These are phyloP conservation scores for Tachina grossa DNA, from an alignment of 2,888 invertebrate genomes.

Conservation along the genomic window DNA sequence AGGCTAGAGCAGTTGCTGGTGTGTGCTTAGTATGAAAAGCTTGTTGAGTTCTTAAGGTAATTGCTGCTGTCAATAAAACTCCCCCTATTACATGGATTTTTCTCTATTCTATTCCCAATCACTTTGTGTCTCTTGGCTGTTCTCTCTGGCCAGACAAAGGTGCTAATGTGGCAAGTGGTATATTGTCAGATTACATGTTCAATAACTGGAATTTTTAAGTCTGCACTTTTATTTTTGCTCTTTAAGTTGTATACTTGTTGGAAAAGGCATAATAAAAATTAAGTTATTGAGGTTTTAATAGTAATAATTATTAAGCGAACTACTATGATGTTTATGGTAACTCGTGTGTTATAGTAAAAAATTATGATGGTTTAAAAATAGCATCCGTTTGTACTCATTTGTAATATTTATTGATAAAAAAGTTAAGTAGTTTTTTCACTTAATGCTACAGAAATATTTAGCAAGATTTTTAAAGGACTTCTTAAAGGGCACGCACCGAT, in stretches of 20 bases:
- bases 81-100: constrained; percentile 75
- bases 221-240: neutral
- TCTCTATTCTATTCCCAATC: neutral
- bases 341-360: neutral
- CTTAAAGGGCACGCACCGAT: too few species aligned
- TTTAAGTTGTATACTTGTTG: neutral
- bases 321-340: constrained; percentile 25
- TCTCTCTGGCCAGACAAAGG: constrained; percentile 44
- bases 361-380: neutral
- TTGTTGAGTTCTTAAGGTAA: constrained; percentile 73
- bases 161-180: constrained; percentile 67
- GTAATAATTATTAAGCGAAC: constrained; percentile 39
- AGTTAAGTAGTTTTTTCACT: too few species aligned
- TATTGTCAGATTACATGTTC: constrained; percentile 69
- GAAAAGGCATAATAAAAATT: constrained; percentile 35
- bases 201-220: constrained; percentile 46
- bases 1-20: constrained; percentile 4
- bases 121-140: constrained; percentile 34
- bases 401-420: too few species aligned
- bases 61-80: constrained; percentile 82
- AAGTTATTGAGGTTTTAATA: constrained; percentile 58
- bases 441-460: too few species aligned
- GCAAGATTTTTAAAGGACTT: too few species aligned
- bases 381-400: too few species aligned
- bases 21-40: constrained; percentile 47